Base-by-base conservation (phyloP, 35 echinoderm and acorn worm species). In the Apostichopus californicus region DNA sequence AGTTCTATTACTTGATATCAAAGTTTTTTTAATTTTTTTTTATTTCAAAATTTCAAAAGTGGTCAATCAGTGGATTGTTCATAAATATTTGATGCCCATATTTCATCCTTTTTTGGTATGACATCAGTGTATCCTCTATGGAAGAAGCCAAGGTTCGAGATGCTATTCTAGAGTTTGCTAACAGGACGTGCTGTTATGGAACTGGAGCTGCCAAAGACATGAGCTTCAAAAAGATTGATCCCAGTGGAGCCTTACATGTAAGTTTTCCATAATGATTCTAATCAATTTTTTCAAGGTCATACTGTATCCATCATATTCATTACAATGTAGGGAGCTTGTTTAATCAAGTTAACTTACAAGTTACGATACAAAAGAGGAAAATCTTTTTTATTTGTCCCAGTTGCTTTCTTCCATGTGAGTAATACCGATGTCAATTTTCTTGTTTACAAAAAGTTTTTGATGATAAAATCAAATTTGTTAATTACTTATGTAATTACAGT, bases 141-240 rank as follows among this genome's bases (percentile, higher is more conserved):
- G 56, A 63, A 55, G 91, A 92, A 15, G 91, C 83, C 52, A 46
- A 92, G 61, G 80, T 81, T 54, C 78, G 80, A n/a, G 80, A 70
- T 5, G 91, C 91, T 63, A 92, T 92, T 53, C 23, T 84, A 18
- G 59, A 26, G 23, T 92, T 92, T 84, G 91, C 81, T 83, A 80
- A 52, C 14, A 46, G 63, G 13, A 80, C 86, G 14, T 92, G 91
- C 85, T 92, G 91, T 63, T 92, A 92, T 92, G 91, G 91, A 8
- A 52, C 91, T 34, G 61, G 80, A 68, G 78, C 91, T 54, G 91
- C 91, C 13, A 68, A 71, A 73, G 56, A 92, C 26, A 92, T 92
- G 91, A 84, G 24, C 10, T 82, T 92, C 26, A 65, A 60, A 52
- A 84, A 83, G 6, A 92, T 92, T 56, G 57, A 61, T 9, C 78